Base-by-base conservation (phyloP, 2,113 vertebrate genomes). In the Peromyscus polionotus region DNA sequence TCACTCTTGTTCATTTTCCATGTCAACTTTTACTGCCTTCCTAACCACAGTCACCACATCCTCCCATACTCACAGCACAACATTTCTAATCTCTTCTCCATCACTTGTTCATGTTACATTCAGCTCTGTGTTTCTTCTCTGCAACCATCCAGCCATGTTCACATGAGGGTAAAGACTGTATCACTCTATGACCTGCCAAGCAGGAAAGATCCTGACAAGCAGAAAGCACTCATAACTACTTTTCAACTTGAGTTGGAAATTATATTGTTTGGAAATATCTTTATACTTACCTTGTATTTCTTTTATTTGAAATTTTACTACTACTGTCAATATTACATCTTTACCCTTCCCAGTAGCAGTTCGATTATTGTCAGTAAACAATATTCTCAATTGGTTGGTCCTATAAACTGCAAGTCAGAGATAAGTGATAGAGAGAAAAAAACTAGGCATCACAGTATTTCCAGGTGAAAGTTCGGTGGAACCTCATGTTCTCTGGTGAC, bases 291-390 rank as follows among this genome's bases (percentile, higher is more conserved):
- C n/a, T 91, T 77, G 61, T 31, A 73, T 70, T 81, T 92, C 33
- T 90, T 95, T 89, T 67, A 94, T 87, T 95, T 97, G 7, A 3
- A 95, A 95, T 85, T 76, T 90, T 86, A 89, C 26, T 79, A 67
- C 67, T 54, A 72, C 28, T 93, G 54, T 70, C 79, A 75, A 79
- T 14, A 14, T 70, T 42, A 17, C 81, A 80, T 65, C 31, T 75
- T 94, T 83, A 54, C 54, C 19, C 19, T 72, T 96, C n/a, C 24
- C n/a, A 16, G 63, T 70, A 86, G 67, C 24, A 45, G 80, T 85
- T 10, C 45, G 87, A 9, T 93, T 61, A 61, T 22, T 81, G 39
- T 8, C 12, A 89, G 57, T 88, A 67, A 91, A 85, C 1, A 94
- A 76, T 76, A 59, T 61, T 87, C 61, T 87, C 61, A 73, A 36